A percentile compares a stretch with the other conserved stretches of the same genome.
Conservation (phyloP, 2,888 invertebrate species). For the Rhingia rostrata region DNA sequence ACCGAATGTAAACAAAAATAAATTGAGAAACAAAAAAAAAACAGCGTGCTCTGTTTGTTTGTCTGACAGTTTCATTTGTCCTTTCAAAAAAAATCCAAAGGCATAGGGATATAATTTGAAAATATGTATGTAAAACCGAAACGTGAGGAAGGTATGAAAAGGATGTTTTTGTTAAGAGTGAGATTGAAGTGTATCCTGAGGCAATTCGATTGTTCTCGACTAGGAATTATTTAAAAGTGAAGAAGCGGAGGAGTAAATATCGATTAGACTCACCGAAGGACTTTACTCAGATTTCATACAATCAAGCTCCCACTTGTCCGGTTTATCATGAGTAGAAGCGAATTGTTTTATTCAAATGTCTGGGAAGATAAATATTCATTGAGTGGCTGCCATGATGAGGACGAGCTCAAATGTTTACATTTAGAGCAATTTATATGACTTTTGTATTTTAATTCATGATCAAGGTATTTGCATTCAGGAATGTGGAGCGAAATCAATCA, state of each 20-base stretch:
- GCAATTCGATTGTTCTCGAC: constrained; percentile 21
- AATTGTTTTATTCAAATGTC: no score
- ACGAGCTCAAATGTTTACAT: no score
- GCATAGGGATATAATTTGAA: neutral
- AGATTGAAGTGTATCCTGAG: constrained; percentile 13
- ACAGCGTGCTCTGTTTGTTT: constrained; percentile 20
- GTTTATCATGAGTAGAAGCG: no score
- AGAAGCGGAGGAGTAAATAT: neutral
- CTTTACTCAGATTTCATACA: no score
- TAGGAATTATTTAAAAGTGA: neutral
- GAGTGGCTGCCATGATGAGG: no score
- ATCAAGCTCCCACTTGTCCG: no score
- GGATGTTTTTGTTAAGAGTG: neutral
- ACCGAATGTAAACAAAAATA: constrained; percentile 46
- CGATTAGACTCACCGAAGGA: no score
- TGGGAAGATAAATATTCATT: no score
- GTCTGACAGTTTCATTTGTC: constrained; percentile 5
- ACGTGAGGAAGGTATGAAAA: constrained; percentile 11
- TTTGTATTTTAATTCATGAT: no score
- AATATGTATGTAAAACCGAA: constrained; percentile 22
- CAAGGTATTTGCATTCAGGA: no score
- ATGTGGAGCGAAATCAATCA: no score
- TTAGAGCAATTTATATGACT: no score
- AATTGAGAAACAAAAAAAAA: constrained; percentile 26
- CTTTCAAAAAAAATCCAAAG: neutral